Conservation (phyloP, 2,888 invertebrate genomes). For the Cecidostiba fungosa region DNA sequence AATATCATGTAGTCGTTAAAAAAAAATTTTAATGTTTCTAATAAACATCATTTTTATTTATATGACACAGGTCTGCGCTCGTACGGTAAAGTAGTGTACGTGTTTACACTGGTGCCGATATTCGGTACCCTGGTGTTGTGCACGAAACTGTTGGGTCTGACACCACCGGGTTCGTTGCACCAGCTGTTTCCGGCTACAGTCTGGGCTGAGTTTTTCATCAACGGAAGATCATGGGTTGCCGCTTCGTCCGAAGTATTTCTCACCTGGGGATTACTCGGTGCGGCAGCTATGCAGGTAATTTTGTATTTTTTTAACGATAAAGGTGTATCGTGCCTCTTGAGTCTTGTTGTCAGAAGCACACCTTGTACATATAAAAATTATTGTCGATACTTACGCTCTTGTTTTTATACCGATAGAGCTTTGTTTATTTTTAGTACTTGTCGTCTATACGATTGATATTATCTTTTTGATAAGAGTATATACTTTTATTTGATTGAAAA, state of each 20-base stretch:
- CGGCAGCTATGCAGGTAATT: conserved; percentile 87
- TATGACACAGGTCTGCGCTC: conserved; percentile 85
- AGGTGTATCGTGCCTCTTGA: too few relatives aligned
- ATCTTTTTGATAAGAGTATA: too few relatives aligned
- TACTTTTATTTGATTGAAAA: too few relatives aligned
- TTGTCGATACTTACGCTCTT: too few relatives aligned
- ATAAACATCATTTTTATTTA: not conserved
- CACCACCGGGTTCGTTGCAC: conserved; percentile 85
- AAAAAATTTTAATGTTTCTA: too few relatives aligned
- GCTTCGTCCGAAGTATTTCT: conserved; percentile 94
- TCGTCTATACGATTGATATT: too few relatives aligned
- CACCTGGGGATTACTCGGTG: conserved; percentile 92
- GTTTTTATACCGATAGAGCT: too few relatives aligned
- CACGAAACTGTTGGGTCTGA: conserved; percentile 88
- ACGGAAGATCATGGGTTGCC: conserved; percentile 93
- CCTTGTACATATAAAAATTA: too few relatives aligned
- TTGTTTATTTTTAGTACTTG: too few relatives aligned
- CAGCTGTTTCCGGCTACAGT: conserved; percentile 90
- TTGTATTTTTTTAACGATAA: not conserved
- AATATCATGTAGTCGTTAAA: too few relatives aligned
- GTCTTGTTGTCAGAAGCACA: too few relatives aligned
- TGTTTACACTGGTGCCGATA: conserved; percentile 89
- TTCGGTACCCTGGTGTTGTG: conserved; percentile 88
- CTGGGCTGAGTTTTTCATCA: conserved; percentile 92
- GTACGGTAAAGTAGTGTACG: conserved; percentile 91